Evolutionary conservation across 2,113 vertebrate genomes (phyloP).

Genomic region (Onychorhynchus coronatus): DNA sequence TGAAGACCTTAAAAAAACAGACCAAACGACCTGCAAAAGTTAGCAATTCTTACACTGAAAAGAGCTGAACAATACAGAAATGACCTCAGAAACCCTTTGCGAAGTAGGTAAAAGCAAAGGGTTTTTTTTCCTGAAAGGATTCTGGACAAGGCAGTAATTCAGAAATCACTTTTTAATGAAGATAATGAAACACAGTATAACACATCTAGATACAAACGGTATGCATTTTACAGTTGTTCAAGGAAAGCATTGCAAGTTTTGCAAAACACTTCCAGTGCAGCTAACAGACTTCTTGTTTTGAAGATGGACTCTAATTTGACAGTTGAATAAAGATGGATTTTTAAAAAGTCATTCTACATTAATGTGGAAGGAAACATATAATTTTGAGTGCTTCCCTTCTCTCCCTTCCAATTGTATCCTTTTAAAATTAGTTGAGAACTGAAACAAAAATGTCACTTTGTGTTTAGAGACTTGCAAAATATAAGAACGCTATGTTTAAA

Average conservation of each 20-base stretch:
- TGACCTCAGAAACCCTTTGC: not conserved
- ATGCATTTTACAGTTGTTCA: not conserved
- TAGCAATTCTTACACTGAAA: not conserved
- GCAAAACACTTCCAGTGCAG: not conserved
- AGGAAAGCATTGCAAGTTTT: not conserved
- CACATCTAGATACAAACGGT: not conserved
- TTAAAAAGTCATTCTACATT: not conserved
- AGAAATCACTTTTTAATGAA: not conserved
- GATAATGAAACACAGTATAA: not conserved
- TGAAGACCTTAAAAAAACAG: not conserved
- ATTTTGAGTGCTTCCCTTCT: not conserved
- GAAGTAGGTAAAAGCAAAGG: not conserved
- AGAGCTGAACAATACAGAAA: not conserved
- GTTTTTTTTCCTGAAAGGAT: not conserved
- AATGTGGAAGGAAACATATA: not conserved
- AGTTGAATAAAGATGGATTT: not conserved
- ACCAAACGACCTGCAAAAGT: not conserved
- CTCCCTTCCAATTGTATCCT: no score
- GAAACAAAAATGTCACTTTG: not conserved
- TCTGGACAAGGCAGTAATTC: not conserved
- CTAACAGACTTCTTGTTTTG: not conserved
- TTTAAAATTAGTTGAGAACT: not conserved
- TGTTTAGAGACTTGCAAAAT: not conserved
- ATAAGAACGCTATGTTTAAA: not conserved
- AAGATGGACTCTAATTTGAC: not conserved